Evolutionary conservation across 2,797 vertebrate species (phyloP).

Genomic region (Glossophaga mutica): DNA sequence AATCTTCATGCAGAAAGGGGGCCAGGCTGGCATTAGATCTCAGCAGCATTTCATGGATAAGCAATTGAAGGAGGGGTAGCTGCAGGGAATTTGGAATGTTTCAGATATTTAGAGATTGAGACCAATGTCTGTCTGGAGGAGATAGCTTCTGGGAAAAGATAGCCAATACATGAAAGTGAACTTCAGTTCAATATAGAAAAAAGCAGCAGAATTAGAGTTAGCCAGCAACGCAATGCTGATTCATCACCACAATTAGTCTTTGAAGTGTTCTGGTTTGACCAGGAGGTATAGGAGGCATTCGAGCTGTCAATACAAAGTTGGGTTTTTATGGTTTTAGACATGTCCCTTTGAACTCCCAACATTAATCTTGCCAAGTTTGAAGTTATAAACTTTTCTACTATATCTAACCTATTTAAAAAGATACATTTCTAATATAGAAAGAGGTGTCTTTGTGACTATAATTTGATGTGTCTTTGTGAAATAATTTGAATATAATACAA

Average conservation of each 20-base stretch:
- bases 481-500: not conserved
- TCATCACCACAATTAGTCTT: not conserved
- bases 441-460: not conserved
- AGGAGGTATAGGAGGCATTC: not conserved
- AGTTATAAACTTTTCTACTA: not conserved
- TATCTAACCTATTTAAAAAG: conserved; percentile 1
- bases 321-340: not conserved
- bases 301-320: not conserved
- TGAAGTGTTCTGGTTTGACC: not conserved
- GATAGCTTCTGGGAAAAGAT: not conserved
- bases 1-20: not conserved
- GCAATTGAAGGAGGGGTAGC: not conserved
- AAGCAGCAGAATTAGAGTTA: not conserved
- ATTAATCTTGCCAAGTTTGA: not conserved
- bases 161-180: not conserved
- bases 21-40: not conserved
- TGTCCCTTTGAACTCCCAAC: not conserved
- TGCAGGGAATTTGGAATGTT: not conserved
- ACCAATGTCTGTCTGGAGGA: not conserved
- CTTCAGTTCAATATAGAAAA: not conserved
- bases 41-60: not conserved
- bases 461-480: too few species aligned
- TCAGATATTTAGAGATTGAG: not conserved
- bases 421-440: not conserved
- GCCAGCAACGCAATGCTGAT: not conserved